Base-by-base conservation (phyloP, 2,888 invertebrate genomes). In the Agrochola macilenta region DNA sequence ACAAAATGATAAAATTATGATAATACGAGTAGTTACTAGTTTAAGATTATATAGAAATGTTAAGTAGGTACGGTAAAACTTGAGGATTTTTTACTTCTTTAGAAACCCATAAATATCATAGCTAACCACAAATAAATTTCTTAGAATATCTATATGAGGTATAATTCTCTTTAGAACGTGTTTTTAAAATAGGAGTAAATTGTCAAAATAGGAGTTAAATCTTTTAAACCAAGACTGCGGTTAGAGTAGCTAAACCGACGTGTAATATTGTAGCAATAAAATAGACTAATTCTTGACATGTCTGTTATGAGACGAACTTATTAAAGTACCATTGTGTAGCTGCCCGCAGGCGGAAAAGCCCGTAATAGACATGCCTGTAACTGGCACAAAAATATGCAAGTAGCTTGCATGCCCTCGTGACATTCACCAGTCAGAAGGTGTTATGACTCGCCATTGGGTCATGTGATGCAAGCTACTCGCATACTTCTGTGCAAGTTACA, bases 261-360 rank as follows among this genome's bases (percentile, higher is more conserved):
- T 52, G 23, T 52, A 52, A 8, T 54, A 60, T 52, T 68, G 30
- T 20, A 77, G 68, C 61, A 78, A 78, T 79, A 78, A 78, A 61
- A 35, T 69, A 23, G 1, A 20, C 5, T 7, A 23, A 11, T 9
- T 46, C 26, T 46, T 26, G 17, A 35, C 3, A 54, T 39, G 30
- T 49, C 17, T 20, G 17, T 35, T 54, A 43, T 17, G 54, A 30
- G 43, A 17, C 11, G 26, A 57, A n/a, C 8, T 58, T 71, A 74
- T 43, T 7, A 73, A 30, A 11, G 26, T 39, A 39, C 39, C 39
- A 39, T 43, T 43, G 9, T 11, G 43, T 43, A 43, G 11, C 9
- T 1, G 43, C 11, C 9, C 2, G 43, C 43, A 9, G 43, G 43
- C 9, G 9, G n/a, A n/a, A n/a, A n/a, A n/a, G n/a, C n/a, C n/a